phyloP scores from a whole-genome alignment of 2,797 vertebrate genomes.

The Pempheris klunzingeri region DNA sequence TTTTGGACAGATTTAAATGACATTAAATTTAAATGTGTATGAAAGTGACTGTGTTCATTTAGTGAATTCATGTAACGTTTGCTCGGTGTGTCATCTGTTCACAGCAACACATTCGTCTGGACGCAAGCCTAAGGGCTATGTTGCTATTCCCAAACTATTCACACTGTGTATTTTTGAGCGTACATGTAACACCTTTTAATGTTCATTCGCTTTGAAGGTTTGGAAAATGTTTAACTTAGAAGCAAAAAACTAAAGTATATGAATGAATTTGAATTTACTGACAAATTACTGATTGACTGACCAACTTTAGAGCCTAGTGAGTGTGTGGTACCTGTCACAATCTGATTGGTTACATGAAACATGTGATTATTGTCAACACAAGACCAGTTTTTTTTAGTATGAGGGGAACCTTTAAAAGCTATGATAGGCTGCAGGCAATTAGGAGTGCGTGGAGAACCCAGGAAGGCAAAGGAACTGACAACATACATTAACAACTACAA shows the following conservation, averaged over 20 bases:
- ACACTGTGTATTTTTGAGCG: slow-evolving; percentile 5
- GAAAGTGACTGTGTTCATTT: neutral
- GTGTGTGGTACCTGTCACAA: slow-evolving; percentile 3
- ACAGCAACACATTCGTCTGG: neutral
- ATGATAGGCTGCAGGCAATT: slow-evolving; percentile 15
- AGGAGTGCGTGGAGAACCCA: slow-evolving; percentile 5
- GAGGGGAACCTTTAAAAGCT: slow-evolving; percentile 16
- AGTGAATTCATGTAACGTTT: neutral
- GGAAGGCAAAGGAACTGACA: neutral
- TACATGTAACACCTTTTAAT: neutral
- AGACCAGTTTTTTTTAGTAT: neutral
- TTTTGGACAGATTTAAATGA: neutral
- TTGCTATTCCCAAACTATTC: slow-evolving; percentile 19
- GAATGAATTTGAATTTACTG: neutral
- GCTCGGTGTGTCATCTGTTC: slow-evolving; percentile 2
- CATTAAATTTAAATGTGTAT: slow-evolving; percentile 4
- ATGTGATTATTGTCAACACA: slow-evolving; percentile 22
- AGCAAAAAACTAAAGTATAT: neutral
- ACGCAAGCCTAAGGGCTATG: neutral
- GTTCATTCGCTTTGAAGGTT: neutral
- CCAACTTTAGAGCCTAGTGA: slow-evolving; percentile 7
- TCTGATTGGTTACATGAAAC: slow-evolving; percentile 36
- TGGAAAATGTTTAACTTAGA: neutral
- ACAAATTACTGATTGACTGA: neutral
- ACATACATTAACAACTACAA: no score